phyloP scores from a whole-genome alignment of 2,888 invertebrate species.

The Parnassius smintheus region DNA sequence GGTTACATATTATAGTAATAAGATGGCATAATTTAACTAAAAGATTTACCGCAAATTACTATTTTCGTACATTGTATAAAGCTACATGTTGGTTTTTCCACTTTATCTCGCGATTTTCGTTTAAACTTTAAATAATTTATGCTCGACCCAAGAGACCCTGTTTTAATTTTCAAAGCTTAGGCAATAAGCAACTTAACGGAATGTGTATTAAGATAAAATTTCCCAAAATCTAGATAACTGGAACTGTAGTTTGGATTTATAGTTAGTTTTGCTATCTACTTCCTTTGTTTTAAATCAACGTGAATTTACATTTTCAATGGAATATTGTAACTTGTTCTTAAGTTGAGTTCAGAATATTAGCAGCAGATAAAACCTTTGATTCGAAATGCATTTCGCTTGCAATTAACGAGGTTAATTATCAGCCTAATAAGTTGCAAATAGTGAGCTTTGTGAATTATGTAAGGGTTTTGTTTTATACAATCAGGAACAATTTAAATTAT shows the following conservation, averaged over 20 bases:
- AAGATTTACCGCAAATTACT: no score
- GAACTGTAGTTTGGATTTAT: conserved; percentile 49
- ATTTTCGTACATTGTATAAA: no score
- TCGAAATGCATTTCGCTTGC: conserved; percentile 10
- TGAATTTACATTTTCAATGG: conserved; percentile 43
- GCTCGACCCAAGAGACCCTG: conserved; percentile 22
- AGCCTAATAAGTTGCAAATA: not conserved
- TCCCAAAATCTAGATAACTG: conserved; percentile 11
- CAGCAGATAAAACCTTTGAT: conserved; percentile 12
- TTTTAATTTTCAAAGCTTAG: conserved; percentile 24
- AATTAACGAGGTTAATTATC: conserved; percentile 3
- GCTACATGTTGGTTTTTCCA: conserved; percentile 28
- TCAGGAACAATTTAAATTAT: no score
- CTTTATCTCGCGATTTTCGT: conserved; percentile 17
- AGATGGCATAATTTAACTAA: no score
- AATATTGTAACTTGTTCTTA: conserved; percentile 15
- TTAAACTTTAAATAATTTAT: conserved; percentile 27
- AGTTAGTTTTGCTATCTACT: conserved; percentile 52
- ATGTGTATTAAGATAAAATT: conserved; percentile 22
- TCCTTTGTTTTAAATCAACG: conserved; percentile 59
- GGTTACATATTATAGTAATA: no score
- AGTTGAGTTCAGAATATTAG: not conserved
- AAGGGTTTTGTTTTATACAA: no score
- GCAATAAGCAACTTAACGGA: conserved; percentile 28
- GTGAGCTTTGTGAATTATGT: not conserved